Percentiles rank a stretch among this genome's conserved stretches.
These are phyloP conservation scores for Champsocephalus gunnari DNA, from an alignment of 2,797 vertebrate genomes.

Conservation along the genomic window DNA sequence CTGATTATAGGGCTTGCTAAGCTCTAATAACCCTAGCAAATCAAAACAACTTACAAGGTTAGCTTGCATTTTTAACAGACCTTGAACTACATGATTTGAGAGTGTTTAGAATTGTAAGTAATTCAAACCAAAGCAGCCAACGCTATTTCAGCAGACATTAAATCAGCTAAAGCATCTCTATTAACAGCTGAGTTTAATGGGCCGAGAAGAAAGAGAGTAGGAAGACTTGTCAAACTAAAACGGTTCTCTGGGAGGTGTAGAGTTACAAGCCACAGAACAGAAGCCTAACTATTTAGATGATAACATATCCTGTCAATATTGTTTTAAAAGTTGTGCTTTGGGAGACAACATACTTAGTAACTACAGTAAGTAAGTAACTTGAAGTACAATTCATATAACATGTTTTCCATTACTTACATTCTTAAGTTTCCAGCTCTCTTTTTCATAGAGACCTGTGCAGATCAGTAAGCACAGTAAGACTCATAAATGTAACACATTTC, in stretches of 20 bases:
- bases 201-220: neutral
- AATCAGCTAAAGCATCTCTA: slow-evolving; percentile 16
- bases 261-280: slow-evolving; percentile 9
- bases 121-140: slow-evolving; percentile 9
- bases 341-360: neutral
- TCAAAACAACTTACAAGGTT: slow-evolving; percentile 33
- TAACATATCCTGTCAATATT: neutral
- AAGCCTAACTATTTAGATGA: slow-evolving; percentile 1
- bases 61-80: slow-evolving; percentile 30
- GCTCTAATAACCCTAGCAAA: slow-evolving; percentile 29
- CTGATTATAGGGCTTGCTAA: slow-evolving; percentile 38
- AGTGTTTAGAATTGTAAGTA: slow-evolving; percentile 25
- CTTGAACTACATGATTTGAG: slow-evolving; percentile 11
- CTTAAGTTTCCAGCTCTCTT: no score
- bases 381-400: neutral
- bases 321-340: slow-evolving; percentile 2
- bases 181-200: slow-evolving; percentile 16
- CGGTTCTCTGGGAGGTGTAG: slow-evolving; percentile 1
- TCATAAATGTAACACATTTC: no score
- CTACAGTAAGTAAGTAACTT: neutral
- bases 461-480: no score
- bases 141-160: slow-evolving; percentile 14
- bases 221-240: slow-evolving; percentile 10
- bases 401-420: neutral
- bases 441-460: no score